Conservation (phyloP, 2,113 vertebrate species). For the Dryoscopus gambensis region DNA sequence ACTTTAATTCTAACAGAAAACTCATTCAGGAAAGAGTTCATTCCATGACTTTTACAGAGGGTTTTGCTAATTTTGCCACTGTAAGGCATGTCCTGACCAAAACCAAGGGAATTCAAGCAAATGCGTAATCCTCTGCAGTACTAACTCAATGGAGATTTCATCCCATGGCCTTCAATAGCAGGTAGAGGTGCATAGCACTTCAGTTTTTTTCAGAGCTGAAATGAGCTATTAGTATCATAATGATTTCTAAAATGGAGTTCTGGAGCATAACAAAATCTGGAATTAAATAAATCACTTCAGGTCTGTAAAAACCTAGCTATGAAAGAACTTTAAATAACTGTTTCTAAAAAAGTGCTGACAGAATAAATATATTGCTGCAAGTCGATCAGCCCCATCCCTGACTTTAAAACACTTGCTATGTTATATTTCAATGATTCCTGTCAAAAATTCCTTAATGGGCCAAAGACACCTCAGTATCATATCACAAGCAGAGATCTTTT, state of each 20-base stretch:
- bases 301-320: background rate
- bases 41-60: background rate
- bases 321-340: background rate
- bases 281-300: background rate
- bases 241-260: background rate
- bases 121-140: background rate
- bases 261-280: background rate
- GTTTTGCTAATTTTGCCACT: background rate
- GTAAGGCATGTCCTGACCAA: background rate
- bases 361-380: background rate
- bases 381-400: background rate
- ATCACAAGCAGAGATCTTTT: background rate
- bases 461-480: background rate
- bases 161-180: background rate
- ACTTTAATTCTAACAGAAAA: background rate
- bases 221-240: background rate
- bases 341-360: background rate
- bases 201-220: background rate
- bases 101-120: background rate
- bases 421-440: background rate
- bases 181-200: background rate
- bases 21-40: background rate
- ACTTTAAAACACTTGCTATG: background rate
- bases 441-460: background rate
- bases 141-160: background rate